Evolutionary conservation across 2,888 invertebrate species (phyloP).

Genomic region (Epistrophella euchroma): DNA sequence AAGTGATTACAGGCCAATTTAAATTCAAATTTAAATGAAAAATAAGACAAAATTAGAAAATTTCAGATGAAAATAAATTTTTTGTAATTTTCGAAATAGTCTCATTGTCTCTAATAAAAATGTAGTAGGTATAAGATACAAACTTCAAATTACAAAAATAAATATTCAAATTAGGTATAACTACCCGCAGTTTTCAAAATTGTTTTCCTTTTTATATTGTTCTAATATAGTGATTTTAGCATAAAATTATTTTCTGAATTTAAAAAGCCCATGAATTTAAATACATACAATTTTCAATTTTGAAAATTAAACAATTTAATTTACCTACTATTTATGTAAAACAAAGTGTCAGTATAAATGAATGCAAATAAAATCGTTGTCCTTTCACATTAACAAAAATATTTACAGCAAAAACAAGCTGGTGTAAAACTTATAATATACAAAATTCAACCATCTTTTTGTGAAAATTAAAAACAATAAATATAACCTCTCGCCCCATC

Average conservation of each 20-base stretch:
- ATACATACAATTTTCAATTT: not conserved
- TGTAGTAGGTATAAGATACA: no score
- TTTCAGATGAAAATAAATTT: no score
- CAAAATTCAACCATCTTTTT: conserved; percentile 16
- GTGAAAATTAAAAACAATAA: conserved; percentile 39
- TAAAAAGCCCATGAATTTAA: not conserved
- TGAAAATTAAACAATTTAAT: conserved; percentile 2
- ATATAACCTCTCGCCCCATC: conserved; percentile 3
- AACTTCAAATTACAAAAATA: no score
- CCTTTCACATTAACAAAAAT: conserved; percentile 6
- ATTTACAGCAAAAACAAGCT: not conserved
- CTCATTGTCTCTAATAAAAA: no score
- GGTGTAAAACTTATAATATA: not conserved
- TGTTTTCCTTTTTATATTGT: no score
- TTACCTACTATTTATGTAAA: not conserved
- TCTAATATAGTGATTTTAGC: not conserved
- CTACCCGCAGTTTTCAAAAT: no score
- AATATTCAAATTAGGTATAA: no score
- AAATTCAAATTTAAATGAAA: no score
- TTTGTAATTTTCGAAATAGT: no score
- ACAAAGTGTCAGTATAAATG: conserved; percentile 11
- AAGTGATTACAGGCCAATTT: no score
- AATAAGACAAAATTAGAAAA: no score
- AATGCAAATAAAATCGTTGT: conserved; percentile 32
- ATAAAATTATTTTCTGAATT: not conserved